Base-by-base conservation (phyloP, 2,797 vertebrate species). In the Diplodus puntazzo region DNA sequence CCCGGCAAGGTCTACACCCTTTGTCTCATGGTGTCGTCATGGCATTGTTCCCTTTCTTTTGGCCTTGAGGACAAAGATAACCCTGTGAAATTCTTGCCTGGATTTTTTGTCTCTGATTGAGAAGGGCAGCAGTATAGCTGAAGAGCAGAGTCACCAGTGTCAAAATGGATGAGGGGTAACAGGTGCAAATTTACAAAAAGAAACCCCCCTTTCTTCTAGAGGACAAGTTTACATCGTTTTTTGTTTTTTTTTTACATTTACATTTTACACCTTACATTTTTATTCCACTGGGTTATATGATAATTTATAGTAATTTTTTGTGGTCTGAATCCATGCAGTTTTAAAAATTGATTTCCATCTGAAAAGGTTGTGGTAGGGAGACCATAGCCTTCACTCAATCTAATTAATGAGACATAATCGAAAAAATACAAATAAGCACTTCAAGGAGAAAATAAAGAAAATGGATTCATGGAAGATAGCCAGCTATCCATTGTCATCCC, bases 1-100 rank as follows among this genome's bases (percentile, higher is more conserved):
- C 46, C 61, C 66, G 20, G 43, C 48, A 25, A 70, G 18, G 75
- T 84, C 75, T 69, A 13, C 75, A 45, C 23, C 61, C 81, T 87
- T 79, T 83, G 83, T 87, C 88, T 85, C 80, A 52, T 72, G 14
- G 27, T 86, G 79, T 79, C 64, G 65, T 87, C 88, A 91, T 78
- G 83, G 87, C 89, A 90, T 88, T 91, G 89, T 85, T 91, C 79
- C 81, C 86, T 82, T 68, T 89, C 83, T 84, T 89, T 88, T 93
- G 92, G 88, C 89, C 90, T 92, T 88, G 89, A 88, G 71, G 89
- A 94, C 90, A 94, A 94, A 95, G 92, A 94, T 95, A 95, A 94
- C 87, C 90, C 87, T 92, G 93, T 94, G 88, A 94, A 92, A 95
- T 95, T 94, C 93, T 91, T 92, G 59, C 64, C 86, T 79, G 76